Evolutionary conservation across 2,888 invertebrate genomes (phyloP), one percentile per base, ranked within the genome.

Genomic region (Noctua janthe): DNA sequence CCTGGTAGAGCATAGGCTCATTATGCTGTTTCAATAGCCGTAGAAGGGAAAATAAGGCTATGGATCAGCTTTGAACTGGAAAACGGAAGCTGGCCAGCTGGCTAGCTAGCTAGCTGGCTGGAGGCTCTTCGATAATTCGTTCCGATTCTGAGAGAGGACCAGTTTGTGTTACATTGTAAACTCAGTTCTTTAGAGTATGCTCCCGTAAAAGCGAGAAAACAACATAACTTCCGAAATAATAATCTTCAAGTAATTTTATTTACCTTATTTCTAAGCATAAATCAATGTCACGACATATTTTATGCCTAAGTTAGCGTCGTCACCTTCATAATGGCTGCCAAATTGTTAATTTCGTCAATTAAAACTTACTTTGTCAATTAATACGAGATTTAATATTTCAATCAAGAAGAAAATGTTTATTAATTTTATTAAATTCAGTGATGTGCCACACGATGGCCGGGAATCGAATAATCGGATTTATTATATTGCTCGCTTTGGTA

Each of bases 341-440:
- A 73, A 74, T 85, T 85, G 69, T 80, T 86, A 88, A 81, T 81
- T 75, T 76, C 11, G n/a, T 56, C 75, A 85, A 88, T 88, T 83
- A 83, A 88, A 88, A 78, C 47, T 80, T 76, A 80, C 79, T 88
- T 81, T 80, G 71, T 78, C 78, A 89, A 89, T 89, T 81, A 78
- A 11, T 29, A 43, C 20, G 72, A 70, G 62, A 84, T 78, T 74
- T 75, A 64, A 78, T 88, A 79, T 80, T 86, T 81, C 78, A 78
- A 88, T 80, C 15, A 70, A 47, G 74, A 72, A 47, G 74, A 76
- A 64, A 59, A 83, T 76, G 49, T 49, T 54, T 56, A 74, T 78
- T 67, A 29, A 78, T 76, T 88, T 80, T 43, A 73, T 75, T 59
- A 76, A 75, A 67, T 56, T 67, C 72, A 73, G 70, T 81, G 84